phyloP scores from a whole-genome alignment of 2,888 invertebrate genomes.

The Sarcophaga rosellei region DNA sequence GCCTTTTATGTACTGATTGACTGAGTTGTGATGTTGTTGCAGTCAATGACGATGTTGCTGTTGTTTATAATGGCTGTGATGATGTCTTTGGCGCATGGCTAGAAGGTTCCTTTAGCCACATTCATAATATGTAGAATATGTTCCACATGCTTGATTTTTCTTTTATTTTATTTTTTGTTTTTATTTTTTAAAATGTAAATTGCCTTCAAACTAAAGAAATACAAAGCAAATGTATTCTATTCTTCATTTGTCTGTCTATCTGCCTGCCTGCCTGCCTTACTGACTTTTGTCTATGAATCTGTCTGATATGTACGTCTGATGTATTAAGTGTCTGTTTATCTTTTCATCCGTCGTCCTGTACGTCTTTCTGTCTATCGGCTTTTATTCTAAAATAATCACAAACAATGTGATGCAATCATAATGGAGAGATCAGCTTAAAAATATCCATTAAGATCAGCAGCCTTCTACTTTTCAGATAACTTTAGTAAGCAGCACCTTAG shows the following conservation, averaged over 20 bases:
- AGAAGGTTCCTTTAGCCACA: conserved; percentile 13
- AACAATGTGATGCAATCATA: conserved; percentile 1
- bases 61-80: not conserved
- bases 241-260: not conserved
- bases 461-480: not conserved
- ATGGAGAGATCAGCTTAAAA: conserved; percentile 13
- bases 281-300: not conserved
- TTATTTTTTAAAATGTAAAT: conserved; percentile 46
- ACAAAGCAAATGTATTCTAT: too few relatives aligned
- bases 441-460: not conserved
- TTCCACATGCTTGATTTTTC: not conserved
- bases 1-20: conserved; percentile 58
- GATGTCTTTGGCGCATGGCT: conserved; percentile 50
- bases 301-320: not conserved
- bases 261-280: conserved; percentile 10
- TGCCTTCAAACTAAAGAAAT: not conserved
- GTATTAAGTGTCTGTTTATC: not conserved
- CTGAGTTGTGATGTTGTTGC: conserved; percentile 22
- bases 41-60: not conserved
- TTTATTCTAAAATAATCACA: not conserved
- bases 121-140: not conserved
- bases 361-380: not conserved
- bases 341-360: not conserved
- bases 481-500: too few relatives aligned
- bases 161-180: not conserved